Percentiles rank a stretch among this genome's conserved stretches.
Evolutionary conservation across 2,797 vertebrate genomes (phyloP).

Genomic region (Apogon talboti): DNA sequence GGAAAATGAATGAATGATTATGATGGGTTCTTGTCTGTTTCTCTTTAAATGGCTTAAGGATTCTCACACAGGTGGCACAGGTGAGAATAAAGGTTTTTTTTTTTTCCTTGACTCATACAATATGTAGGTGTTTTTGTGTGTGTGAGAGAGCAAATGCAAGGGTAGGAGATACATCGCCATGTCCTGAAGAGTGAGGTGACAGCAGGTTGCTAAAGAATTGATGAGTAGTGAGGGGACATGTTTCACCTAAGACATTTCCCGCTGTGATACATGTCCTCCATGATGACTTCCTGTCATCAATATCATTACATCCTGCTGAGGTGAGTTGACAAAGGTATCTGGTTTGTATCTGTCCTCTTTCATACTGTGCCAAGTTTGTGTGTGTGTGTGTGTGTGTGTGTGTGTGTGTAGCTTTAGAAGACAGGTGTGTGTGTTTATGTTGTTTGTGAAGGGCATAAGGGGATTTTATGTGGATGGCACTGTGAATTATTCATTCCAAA

Average conservation of each 20-base stretch:
- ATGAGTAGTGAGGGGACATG: slow-evolving; percentile 79
- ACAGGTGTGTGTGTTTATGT: slow-evolving; percentile 28
- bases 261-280: slow-evolving; percentile 80
- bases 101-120: slow-evolving; percentile 4
- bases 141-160: slow-evolving; percentile 6
- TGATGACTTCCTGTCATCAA: slow-evolving; percentile 81
- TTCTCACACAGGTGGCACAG: slow-evolving; percentile 4
- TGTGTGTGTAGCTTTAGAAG: slow-evolving; percentile 31
- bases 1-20: neutral
- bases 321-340: slow-evolving; percentile 72
- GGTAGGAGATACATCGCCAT: slow-evolving; percentile 38
- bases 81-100: slow-evolving; percentile 24
- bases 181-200: slow-evolving; percentile 64
- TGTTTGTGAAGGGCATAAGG: slow-evolving; percentile 50
- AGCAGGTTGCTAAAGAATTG: slow-evolving; percentile 82
- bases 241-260: slow-evolving; percentile 79
- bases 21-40: too few species aligned
- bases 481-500: slow-evolving; percentile 63
- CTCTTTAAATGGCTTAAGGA: neutral
- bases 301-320: slow-evolving; percentile 77
- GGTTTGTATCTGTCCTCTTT: slow-evolving; percentile 39
- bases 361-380: slow-evolving; percentile 37
- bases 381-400: too few species aligned
- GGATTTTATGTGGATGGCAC: slow-evolving; percentile 46
- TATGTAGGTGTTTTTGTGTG: neutral